Conservation (phyloP, 2,797 vertebrate genomes). For the Trematomus bernacchii region DNA sequence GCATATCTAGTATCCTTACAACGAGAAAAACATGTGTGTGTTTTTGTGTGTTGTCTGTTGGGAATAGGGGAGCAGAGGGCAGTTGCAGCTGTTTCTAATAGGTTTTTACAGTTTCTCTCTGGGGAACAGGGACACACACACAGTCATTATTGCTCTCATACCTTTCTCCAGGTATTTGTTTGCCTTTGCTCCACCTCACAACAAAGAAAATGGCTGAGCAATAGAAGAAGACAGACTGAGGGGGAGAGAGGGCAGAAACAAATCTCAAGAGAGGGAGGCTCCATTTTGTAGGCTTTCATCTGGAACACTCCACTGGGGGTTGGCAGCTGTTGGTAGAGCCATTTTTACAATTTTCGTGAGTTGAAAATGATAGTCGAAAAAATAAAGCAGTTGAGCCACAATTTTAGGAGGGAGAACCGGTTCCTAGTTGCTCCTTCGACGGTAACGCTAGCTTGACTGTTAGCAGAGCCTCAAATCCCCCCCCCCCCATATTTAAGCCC, state of each 20-base stretch:
- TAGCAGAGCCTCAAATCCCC: too few relatives aligned
- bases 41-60: conserved; percentile 5
- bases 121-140: conserved; percentile 43
- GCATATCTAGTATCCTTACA: neutral
- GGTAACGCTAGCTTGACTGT: too few relatives aligned
- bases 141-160: conserved; percentile 61
- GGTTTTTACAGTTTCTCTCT: conserved; percentile 59
- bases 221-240: conserved; percentile 11
- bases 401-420: too few relatives aligned
- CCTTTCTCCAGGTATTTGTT: conserved; percentile 55
- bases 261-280: conserved; percentile 40
- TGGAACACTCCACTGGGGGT: conserved; percentile 35
- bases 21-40: neutral
- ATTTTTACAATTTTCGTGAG: conserved; percentile 25
- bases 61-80: conserved; percentile 36
- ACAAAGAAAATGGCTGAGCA: conserved; percentile 53
- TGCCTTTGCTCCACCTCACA: conserved; percentile 70
- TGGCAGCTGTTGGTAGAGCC: conserved; percentile 33
- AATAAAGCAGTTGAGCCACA: too few relatives aligned
- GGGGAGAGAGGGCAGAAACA: conserved; percentile 23
- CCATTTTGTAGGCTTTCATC: conserved; percentile 38
- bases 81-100: conserved; percentile 62
- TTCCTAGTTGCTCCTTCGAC: too few relatives aligned
- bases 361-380: neutral
- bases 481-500: too few relatives aligned